Evolutionary conservation across 2,888 invertebrate species (phyloP).

Genomic region (Poecilobothrus nobilitatus): DNA sequence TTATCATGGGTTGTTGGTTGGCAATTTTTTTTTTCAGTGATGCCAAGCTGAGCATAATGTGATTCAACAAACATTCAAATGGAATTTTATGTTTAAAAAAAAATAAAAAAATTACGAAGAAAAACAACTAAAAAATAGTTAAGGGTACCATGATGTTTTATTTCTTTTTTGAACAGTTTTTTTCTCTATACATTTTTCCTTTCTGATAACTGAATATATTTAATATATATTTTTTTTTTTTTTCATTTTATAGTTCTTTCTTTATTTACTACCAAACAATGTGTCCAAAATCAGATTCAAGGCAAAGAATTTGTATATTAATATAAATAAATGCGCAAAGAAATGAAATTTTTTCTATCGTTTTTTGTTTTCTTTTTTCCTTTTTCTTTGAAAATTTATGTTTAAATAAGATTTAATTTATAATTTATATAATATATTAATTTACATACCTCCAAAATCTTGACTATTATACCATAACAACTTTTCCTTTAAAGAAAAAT

Average conservation of each 20-base stretch:
- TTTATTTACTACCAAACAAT: not conserved
- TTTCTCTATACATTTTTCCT: not conserved
- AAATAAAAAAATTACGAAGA: not conserved
- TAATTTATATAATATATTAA: too few species aligned
- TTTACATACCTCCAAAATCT: too few species aligned
- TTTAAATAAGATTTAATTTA: conserved; percentile 1
- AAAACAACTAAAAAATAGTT: not conserved
- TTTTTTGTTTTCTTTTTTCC: not conserved
- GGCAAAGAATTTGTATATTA: not conserved
- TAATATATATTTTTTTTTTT: not conserved
- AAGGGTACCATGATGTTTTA: conserved; percentile 5
- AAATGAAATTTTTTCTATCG: not conserved
- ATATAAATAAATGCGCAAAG: not conserved
- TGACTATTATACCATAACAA: too few species aligned
- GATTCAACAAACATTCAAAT: conserved; percentile 6
- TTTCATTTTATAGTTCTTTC: not conserved
- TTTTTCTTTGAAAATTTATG: not conserved
- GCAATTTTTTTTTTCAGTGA: not conserved
- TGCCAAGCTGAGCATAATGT: conserved; percentile 1
- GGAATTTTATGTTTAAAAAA: not conserved
- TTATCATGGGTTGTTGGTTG: conserved; percentile 3
- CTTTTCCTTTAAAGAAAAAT: too few species aligned
- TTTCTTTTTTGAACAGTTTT: not conserved
- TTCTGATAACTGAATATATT: not conserved
- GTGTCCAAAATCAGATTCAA: not conserved